Evolutionary conservation across 2,888 invertebrate genomes (phyloP), one percentile per base, ranked within the genome.

Genomic region (Sarcophaga variegata): DNA sequence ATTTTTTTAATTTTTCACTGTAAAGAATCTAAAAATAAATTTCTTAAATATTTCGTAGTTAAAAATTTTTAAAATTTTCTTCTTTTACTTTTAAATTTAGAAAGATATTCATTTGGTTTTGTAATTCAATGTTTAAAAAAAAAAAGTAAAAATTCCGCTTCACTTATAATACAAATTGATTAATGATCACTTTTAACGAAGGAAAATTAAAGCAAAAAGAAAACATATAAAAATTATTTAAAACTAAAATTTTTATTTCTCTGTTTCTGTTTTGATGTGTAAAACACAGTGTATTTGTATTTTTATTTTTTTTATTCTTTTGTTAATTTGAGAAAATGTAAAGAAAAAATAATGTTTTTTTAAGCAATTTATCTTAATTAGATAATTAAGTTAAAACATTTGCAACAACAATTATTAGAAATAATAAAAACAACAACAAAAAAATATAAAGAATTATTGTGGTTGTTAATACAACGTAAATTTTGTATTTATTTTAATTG

Each of bases 291-390:
- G 37, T 37, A 2, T 37, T 37, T 37, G 6, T 25, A 54, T 59
- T 2, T 74, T 62, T 54, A 10, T 37, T 45, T 71, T 59, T 62
- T 20, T 37, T 70, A 71, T 67, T 59, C 47, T 75, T 79, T 71
- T 72, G 67, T 74, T 83, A 69, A 69, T 37, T 71, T 62, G 49
- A 64, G 54, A 59, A 54, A 14, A 54, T 14, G 37, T 20, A 14
- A 49, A 2, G 8, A 37, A 54, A 54, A 14, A 54, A 14, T 4
- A 54, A 67, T 60, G 59, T 17, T 59, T 78, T n/a, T 37, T 17
- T 10, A n/a, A 66, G 64, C 70, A 64, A 82, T 85, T 79, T 59
- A 62, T 85, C 78, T 78, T 79, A 85, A 85, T 85, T 78, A 64
- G 72, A 77, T 75, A 66, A 77, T 81, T 78, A 64, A 66, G 64